A percentile compares a stretch with the other conserved stretches of the same genome.
Evolutionary conservation across 2,113 vertebrate species (phyloP).

Genomic region (Vulpes lagopus): DNA sequence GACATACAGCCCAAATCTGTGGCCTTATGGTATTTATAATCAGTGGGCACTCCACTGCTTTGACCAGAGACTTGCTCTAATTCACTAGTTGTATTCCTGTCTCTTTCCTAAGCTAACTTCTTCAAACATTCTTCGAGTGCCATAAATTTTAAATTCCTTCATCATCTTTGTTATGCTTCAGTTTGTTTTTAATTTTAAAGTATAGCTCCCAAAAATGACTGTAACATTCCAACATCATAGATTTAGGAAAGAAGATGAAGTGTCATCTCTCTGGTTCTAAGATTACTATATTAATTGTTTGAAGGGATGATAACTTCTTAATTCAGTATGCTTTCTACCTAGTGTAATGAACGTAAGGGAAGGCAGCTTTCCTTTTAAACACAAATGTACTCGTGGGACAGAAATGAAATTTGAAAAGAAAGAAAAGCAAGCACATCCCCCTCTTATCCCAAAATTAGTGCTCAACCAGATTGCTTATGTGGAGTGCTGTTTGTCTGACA

Average conservation of each 20-base stretch:
- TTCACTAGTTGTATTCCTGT: background rate
- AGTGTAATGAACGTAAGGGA: background rate
- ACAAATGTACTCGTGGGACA: conserved; percentile 18
- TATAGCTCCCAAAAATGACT: background rate
- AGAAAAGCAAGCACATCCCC: background rate
- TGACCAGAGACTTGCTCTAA: conserved; percentile 12
- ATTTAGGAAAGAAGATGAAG: conserved; percentile 22
- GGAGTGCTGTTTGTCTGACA: background rate
- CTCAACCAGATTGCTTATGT: conserved; percentile 24
- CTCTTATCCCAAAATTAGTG: conserved; percentile 21
- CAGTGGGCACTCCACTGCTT: background rate
- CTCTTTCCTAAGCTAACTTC: conserved; percentile 7
- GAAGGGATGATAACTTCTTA: conserved; percentile 9
- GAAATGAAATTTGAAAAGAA: conserved; percentile 49
- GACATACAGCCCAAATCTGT: background rate
- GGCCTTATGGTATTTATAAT: background rate
- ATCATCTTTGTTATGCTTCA: conserved; percentile 23
- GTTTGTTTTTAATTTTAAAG: conserved; percentile 59
- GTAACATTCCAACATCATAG: background rate
- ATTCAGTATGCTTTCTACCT: background rate
- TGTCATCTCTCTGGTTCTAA: background rate
- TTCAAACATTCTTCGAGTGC: conserved; percentile 33
- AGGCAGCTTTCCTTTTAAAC: conserved; percentile 51
- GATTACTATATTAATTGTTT: background rate
- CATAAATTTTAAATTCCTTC: conserved; percentile 46